Base-by-base conservation (phyloP, 2,888 invertebrate species). In the Emmelina monodactyla region DNA sequence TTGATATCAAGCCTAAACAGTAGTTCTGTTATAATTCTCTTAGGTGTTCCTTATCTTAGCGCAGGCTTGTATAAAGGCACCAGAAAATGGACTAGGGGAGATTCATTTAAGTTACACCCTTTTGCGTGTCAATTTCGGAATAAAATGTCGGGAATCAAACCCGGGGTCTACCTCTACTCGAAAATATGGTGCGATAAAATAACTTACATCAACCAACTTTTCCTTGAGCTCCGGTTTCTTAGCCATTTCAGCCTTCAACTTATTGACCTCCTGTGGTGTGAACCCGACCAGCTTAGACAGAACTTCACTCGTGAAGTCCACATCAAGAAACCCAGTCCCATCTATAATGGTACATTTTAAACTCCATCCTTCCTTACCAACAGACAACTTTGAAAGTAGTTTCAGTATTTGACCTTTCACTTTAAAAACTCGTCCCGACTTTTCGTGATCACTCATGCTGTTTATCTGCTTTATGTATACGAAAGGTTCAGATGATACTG, bases 271-370 rank as follows among this genome's bases (percentile, higher is more conserved):
- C 28, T 60, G 56, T 0, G 83, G 79, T 1, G 78, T 69, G 38
- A 65, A 71, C 1, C 82, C 83, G 1, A 81, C 75, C 35, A 84
- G 51, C 32, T 72, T 63, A 0, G 82, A 68, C 1, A 85, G 58
- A 9, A 87, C 81, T 46, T 82, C 71, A 41, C 82, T 82, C 1
- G 84, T 75, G 34, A 88, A 79, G 12, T 73, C 70, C 1, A 83
- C 82, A 33, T 82, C 75, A 11, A 87, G 43, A 33, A 59, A 69
- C 1, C 80, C 84, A 3, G 82, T 83, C 12, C 72, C 78, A 56
- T 88, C 88, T 5, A 72, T 69, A 31, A 88, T 61, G 6, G 72
- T 78, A 40, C 85, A 84, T 36, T 71, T 76, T 16, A 87, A 60
- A 49, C 69, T 69, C 83, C 85, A 87, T 1, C 61, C 66, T 1